Evolutionary conservation across 2,888 invertebrate species (phyloP).

Genomic region (Acleris laterana): DNA sequence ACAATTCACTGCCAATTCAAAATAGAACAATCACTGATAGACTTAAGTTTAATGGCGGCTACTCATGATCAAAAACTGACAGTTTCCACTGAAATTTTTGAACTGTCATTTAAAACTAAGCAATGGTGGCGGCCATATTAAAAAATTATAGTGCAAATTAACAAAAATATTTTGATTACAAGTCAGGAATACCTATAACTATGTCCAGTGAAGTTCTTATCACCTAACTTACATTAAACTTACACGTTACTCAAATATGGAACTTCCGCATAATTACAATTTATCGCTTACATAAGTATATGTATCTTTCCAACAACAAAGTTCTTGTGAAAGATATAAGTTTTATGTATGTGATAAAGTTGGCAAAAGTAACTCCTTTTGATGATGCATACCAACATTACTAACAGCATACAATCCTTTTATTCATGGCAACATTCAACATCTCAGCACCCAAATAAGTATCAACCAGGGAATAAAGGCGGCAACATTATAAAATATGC

Average conservation of each 20-base stretch:
- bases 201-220: constrained; percentile 56
- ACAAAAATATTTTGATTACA: constrained; percentile 21
- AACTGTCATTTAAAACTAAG: too few relatives aligned
- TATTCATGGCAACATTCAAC: constrained; percentile 38
- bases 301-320: too few relatives aligned
- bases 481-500: too few relatives aligned
- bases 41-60: neutral
- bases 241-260: constrained; percentile 37
- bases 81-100: too few relatives aligned
- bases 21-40: neutral
- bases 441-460: constrained; percentile 36
- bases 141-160: constrained; percentile 10
- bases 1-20: neutral
- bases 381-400: constrained; percentile 44
- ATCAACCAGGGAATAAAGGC: constrained; percentile 25
- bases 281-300: constrained; percentile 28
- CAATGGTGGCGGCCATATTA: too few relatives aligned
- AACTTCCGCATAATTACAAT: constrained; percentile 18
- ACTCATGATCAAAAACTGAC: too few relatives aligned
- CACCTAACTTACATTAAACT: constrained; percentile 52
- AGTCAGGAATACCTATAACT: constrained; percentile 42
- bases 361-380: constrained; percentile 38
- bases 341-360: neutral
- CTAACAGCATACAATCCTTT: constrained; percentile 25
- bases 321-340: neutral